Evolutionary conservation across 2,888 invertebrate species (phyloP).

Genomic region (Sphinx pinastri): DNA sequence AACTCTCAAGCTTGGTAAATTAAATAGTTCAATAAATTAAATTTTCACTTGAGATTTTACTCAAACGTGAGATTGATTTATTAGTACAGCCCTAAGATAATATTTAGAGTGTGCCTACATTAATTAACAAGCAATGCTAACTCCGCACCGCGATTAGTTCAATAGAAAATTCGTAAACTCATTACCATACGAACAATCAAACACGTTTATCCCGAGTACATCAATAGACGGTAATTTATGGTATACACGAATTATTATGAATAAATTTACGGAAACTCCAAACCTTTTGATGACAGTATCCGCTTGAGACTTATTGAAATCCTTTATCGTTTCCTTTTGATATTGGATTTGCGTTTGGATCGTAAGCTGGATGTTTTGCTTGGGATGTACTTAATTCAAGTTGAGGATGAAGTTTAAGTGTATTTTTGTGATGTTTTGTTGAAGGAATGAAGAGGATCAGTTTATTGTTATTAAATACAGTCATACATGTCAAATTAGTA

Average conservation of each 20-base stretch:
- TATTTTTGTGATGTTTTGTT: too few species aligned
- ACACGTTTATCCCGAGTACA: background rate
- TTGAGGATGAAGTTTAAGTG: too few species aligned
- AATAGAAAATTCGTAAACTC: background rate
- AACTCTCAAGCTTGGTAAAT: too few species aligned
- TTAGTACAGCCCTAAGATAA: too few species aligned
- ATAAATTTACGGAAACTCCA: slow-evolving; percentile 15
- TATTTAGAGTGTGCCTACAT: too few species aligned
- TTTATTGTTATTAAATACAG: too few species aligned
- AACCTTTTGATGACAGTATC: background rate
- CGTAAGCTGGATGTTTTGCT: background rate
- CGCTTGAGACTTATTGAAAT: background rate
- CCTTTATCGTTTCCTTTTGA: background rate
- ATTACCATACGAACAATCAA: background rate
- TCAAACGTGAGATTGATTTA: too few species aligned
- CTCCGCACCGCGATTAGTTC: background rate
- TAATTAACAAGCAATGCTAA: too few species aligned
- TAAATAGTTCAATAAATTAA: too few species aligned
- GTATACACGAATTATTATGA: background rate
- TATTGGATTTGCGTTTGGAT: background rate
- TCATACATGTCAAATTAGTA: too few species aligned
- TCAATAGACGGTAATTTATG: background rate
- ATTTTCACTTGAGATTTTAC: too few species aligned
- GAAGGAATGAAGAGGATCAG: too few species aligned
- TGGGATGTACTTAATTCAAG: background rate